Percentiles rank a stretch among this genome's conserved stretches.
phyloP scores from a whole-genome alignment of 2,797 vertebrate genomes.

The Florisuga fusca region DNA sequence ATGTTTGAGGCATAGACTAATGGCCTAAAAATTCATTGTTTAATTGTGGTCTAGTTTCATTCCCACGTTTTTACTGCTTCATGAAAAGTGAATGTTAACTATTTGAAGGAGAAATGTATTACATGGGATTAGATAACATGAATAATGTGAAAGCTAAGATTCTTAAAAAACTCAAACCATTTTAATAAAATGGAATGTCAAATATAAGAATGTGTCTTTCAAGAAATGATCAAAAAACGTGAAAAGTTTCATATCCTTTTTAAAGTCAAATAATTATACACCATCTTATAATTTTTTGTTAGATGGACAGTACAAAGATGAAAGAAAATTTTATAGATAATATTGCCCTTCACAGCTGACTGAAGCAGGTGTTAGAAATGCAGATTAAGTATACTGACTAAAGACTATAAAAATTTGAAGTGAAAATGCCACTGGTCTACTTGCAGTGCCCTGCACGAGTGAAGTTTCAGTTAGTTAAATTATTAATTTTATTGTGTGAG shows the following conservation, averaged over 20 bases:
- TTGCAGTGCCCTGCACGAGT: slow-evolving; percentile 86
- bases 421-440: slow-evolving; percentile 94
- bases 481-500: slow-evolving; percentile 94
- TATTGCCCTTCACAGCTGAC: slow-evolving; percentile 85
- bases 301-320: slow-evolving; percentile 84
- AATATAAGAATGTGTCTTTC: slow-evolving; percentile 57
- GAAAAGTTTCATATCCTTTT: slow-evolving; percentile 74
- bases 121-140: slow-evolving; percentile 41
- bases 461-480: slow-evolving; percentile 90
- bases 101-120: slow-evolving; percentile 30
- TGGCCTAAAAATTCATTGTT: slow-evolving; percentile 7
- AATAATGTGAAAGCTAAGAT: slow-evolving; percentile 10
- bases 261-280: slow-evolving; percentile 90
- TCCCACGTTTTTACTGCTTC: slow-evolving; percentile 4
- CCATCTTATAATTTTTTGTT: slow-evolving; percentile 70
- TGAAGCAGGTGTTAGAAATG: slow-evolving; percentile 98
- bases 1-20: not conserved
- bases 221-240: slow-evolving; percentile 72
- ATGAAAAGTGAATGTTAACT: slow-evolving; percentile 34
- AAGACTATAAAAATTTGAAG: slow-evolving; percentile 98
- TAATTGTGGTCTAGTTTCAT: not conserved
- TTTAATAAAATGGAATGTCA: slow-evolving; percentile 74
- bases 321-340: slow-evolving; percentile 87
- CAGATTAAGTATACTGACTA: slow-evolving; percentile 96
- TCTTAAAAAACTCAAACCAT: not conserved